Base-by-base conservation (phyloP, 2,888 invertebrate species). In the Linyphia triangularis region DNA sequence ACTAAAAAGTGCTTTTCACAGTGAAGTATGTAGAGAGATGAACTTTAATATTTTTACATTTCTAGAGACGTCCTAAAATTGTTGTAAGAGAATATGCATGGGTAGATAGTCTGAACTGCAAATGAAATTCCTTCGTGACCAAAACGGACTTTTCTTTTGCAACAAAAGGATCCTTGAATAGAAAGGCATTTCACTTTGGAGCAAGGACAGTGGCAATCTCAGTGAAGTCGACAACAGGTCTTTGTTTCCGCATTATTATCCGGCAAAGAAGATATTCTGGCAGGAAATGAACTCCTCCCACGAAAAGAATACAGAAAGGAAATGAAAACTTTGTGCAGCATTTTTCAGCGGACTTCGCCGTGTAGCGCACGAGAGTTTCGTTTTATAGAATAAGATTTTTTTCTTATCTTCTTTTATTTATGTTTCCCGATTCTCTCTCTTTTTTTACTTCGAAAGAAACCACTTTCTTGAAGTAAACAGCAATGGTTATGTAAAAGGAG, bases 291-390 rank as follows among this genome's bases (percentile, higher is more conserved):
- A 75, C 57, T 63, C 59, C 75, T 75, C 57, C 28, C 51, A 19
- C 51, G 72, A 67, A n/a, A 26, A 30, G 83, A 73, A 83, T 83
- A 51, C 67, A 65, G 59, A 84, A 75, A 65, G 84, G 84, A 84
- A 84, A 84, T 84, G 84, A 84, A 84, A 84, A 84, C 67, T 65
- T 70, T 57, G 51, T 69, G 63, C 63, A 28, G 78, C 13, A 67
- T 79, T 79, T 78, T 67, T 77, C 37, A 33, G 16, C 61, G 43
- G n/a, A n/a, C 24, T 10, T 70, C 70, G 40, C 70, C n/a, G 26
- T 28, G 70, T 37, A 51, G 37, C 67, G 26, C 67, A 19, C 30
- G n/a, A n/a, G 61, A 65, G 63, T 57, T 67, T 65, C 67, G 43
- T 79, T 79, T 65, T 79, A 79, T 79, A 79, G 67, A 79, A 79